Base-by-base conservation (phyloP, 2,797 vertebrate genomes). In the Lycodopsis pacificus region DNA sequence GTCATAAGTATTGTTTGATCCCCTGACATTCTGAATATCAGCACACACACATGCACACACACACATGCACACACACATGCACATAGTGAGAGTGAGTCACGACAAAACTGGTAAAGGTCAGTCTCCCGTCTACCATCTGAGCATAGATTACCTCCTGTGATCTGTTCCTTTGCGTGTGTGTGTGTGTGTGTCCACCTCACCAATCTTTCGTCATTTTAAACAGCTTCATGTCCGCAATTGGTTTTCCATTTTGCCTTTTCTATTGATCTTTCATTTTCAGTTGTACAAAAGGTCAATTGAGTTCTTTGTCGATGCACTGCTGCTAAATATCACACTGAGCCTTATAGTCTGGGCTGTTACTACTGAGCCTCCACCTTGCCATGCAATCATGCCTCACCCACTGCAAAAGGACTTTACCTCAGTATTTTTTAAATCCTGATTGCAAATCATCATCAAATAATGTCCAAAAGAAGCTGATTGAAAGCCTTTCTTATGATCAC, bases 81-180 rank as follows among this genome's bases (percentile, higher is more conserved):
- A 71, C 51, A 61, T 51, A 71, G 70, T 22, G 77, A 76, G 72
- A 82, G 64, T 82, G 84, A 91, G 83, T 86, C 92, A 85, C 19
- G 53, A 86, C 77, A 82, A 85, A 80, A 79, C 71, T 56, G 58
- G 44, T 83, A 91, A 92, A 93, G 92, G 90, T 92, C 91, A 90
- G 5, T 68, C 84, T 77, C 65, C 87, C 73, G 73, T 78, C 81
- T 78, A 62, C 77, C 64, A 75, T 84, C 57, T 73, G 77, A 87
- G 68, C 80, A 85, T 83, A 65, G 80, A 85, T 85, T 82, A 71
- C 84, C 87, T 73, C 83, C 83, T 81, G 82, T 79, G 83, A 86
- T 73, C 25, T 69, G 61, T 42, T 49, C 70, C 68, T 81, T 14
- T 74, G 56, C 75, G 69, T 76, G 64, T 81, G 70, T 71, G 54